These are phyloP conservation scores for Allygus modestus DNA, from an alignment of 2,888 invertebrate genomes.

Conservation along the genomic window DNA sequence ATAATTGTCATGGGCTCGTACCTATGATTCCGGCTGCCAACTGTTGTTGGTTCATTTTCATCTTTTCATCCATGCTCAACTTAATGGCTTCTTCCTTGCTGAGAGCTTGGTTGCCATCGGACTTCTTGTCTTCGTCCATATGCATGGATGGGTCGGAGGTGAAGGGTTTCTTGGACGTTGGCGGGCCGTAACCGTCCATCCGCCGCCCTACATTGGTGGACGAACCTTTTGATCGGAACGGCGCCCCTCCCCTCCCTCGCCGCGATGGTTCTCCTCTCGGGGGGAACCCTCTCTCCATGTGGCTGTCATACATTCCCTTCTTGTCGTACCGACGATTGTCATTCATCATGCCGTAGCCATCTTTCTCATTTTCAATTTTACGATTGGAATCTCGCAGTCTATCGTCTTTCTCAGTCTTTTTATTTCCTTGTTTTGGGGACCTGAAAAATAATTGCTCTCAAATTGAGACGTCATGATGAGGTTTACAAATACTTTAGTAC, in stretches of 20 bases:
- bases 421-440: constrained; percentile 75
- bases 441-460: constrained; percentile 71
- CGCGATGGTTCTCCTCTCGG: constrained; percentile 94
- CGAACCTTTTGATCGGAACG: constrained; percentile 47
- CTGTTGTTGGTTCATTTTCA: constrained; percentile 60
- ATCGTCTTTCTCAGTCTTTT: constrained; percentile 79
- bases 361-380: constrained; percentile 64
- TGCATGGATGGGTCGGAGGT: constrained; percentile 65
- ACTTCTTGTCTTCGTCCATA: constrained; percentile 50
- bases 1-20: constrained; percentile 48
- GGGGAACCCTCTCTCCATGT: constrained; percentile 81
- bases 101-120: constrained; percentile 3
- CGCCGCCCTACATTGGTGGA: constrained; percentile 76
- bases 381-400: constrained; percentile 76
- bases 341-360: constrained; percentile 59
- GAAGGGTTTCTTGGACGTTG: constrained; percentile 88
- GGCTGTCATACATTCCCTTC: constrained; percentile 69
- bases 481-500: too few species aligned
- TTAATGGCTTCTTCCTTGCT: constrained; percentile 44
- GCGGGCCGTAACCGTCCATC: constrained; percentile 88
- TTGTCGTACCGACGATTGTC: constrained; percentile 63
- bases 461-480: neutral
- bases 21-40: constrained; percentile 61
- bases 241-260: constrained; percentile 83
- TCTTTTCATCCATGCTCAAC: constrained; percentile 50